Conservation (phyloP, 2,113 vertebrate genomes). For the Oplegnathus fasciatus region DNA sequence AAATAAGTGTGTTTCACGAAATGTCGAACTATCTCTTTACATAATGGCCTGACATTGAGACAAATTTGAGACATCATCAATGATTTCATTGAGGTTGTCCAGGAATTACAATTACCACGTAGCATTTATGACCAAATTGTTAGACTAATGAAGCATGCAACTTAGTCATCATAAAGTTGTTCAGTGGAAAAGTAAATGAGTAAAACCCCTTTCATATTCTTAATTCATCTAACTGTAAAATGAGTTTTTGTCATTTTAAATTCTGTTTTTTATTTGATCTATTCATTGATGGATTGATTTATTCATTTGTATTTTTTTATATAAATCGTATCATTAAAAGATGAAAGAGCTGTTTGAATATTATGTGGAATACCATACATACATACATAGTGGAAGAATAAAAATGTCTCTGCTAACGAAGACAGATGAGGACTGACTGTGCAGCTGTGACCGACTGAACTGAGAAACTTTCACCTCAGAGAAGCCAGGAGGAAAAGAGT, state of each 20-base stretch:
- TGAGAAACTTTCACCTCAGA: background rate
- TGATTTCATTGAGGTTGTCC: background rate
- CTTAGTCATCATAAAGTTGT: background rate
- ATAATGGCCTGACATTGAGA: background rate
- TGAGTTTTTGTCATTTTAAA: background rate
- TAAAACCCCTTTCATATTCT: background rate
- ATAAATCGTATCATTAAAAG: background rate
- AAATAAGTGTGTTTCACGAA: background rate
- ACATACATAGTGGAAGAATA: background rate
- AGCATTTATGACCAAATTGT: background rate
- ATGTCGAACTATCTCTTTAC: background rate
- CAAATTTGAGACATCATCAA: background rate
- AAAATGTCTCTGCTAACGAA: background rate
- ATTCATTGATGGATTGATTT: background rate
- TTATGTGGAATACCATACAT: background rate
- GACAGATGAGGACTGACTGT: conserved; percentile 11
- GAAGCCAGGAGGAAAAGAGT: conserved; percentile 2
- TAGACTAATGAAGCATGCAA: background rate
- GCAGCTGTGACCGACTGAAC: conserved; percentile 15
- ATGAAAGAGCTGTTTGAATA: background rate
- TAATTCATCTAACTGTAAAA: background rate
- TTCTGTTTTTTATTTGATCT: background rate
- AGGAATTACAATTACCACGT: background rate
- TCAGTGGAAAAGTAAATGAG: background rate
- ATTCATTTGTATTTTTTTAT: background rate